phyloP scores from a whole-genome alignment of 2,113 vertebrate genomes.

The Syngnathoides biaculeatus region DNA sequence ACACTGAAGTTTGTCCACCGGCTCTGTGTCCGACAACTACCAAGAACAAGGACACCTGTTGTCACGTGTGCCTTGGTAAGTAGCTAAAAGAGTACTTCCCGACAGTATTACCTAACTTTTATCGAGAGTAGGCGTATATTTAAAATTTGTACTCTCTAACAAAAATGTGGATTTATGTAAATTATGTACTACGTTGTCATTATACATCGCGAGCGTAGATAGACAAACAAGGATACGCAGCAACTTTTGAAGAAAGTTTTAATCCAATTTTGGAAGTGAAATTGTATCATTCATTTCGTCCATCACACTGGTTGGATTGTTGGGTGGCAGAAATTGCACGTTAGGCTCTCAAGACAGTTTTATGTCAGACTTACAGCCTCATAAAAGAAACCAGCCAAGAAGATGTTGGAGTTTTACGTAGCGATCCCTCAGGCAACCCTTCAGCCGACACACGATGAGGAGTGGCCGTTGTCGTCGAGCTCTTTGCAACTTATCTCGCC shows the following conservation, averaged over 20 bases:
- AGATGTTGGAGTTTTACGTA: constrained; percentile 52
- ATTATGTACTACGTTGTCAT: no score
- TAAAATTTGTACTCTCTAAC: no score
- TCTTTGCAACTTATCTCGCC: constrained; percentile 15
- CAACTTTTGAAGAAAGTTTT: no score
- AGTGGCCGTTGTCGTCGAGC: constrained; percentile 5
- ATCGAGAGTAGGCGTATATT: neutral
- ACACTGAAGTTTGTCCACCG: constrained; percentile 77
- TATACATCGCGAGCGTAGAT: no score
- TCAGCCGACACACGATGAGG: neutral
- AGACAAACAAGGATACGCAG: no score
- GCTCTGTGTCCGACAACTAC: constrained; percentile 71
- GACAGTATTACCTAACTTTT: neutral
- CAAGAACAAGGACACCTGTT: constrained; percentile 74
- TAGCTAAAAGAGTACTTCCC: constrained; percentile 1
- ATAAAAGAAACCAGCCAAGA: constrained; percentile 66
- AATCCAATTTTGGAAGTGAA: no score
- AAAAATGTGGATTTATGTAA: no score
- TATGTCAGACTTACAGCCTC: constrained; percentile 55
- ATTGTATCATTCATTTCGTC: no score
- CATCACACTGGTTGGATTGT: neutral
- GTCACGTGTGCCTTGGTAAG: constrained; percentile 73
- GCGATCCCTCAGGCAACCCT: constrained; percentile 30
- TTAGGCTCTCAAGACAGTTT: constrained; percentile 23
- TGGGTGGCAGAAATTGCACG: neutral